Evolutionary conservation across 2,113 vertebrate genomes (phyloP).

Genomic region (Desmodus rotundus): DNA sequence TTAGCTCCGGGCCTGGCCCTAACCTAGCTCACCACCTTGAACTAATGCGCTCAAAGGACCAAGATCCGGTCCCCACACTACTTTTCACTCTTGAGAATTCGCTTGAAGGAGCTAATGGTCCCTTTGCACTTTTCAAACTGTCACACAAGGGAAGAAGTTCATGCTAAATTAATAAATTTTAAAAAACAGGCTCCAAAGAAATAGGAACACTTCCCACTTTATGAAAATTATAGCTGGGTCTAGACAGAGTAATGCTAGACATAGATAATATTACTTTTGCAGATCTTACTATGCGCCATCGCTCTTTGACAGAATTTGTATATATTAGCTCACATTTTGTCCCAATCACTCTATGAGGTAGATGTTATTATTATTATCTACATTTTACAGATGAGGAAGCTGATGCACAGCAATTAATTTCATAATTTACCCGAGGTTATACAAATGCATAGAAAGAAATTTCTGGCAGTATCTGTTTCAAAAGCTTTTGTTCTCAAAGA

Average conservation of each 20-base stretch:
- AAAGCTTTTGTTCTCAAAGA: background rate
- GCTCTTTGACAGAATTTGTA: background rate
- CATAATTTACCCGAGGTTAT: background rate
- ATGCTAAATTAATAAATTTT: background rate
- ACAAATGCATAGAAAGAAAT: background rate
- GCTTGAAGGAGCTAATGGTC: background rate
- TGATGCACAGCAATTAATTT: background rate
- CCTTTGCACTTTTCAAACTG: slow-evolving; percentile 32
- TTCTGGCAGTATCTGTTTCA: background rate
- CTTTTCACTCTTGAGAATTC: slow-evolving; percentile 29
- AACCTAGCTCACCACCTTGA: background rate
- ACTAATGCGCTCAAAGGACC: background rate
- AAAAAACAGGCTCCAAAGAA: background rate
- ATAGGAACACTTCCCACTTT: background rate
- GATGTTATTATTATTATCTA: background rate
- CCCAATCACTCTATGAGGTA: background rate
- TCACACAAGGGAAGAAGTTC: background rate
- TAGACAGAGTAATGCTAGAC: background rate
- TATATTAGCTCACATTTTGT: background rate
- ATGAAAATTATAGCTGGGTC: background rate
- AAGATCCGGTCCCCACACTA: background rate
- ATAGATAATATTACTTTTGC: background rate
- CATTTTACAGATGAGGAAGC: background rate
- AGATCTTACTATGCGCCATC: background rate
- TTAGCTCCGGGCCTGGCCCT: background rate